Evolutionary conservation across 53 echinoderm and acorn worm species (phyloP), one percentile per base, ranked within the genome.

Genomic region (Zoroaster sp.): DNA sequence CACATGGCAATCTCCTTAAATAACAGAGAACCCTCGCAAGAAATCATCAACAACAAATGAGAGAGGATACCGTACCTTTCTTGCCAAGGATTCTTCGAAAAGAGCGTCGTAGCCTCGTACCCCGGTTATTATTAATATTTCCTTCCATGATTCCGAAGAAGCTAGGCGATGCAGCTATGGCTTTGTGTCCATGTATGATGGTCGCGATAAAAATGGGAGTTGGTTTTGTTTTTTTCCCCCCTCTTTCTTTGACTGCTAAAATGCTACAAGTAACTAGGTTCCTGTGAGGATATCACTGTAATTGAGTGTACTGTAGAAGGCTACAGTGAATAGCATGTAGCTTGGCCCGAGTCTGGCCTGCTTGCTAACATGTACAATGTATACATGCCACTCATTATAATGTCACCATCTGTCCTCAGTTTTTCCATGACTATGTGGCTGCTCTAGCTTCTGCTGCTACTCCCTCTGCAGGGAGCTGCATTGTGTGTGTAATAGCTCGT

Each of bases 51-150:
- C 9, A 80, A n/a, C n/a, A n/a, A n/a, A n/a, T n/a, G n/a, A n/a
- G n/a, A 59, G 63, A 59, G 11, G 63, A 59, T 59, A 28, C 63
- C 63, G 28, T 88, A 92, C 92, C 92, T 92, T 83, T 88, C 69
- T 81, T 85, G 15, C 93, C 93, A 21, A 93, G 89, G 40, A 93
- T 93, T 52, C 93, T 69, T 55, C 93, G 69, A 47, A 93, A 93
- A 33, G 93, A 93, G 14, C 93, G 86, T 72, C 93, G 51, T 21
- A 93, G 83, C 41, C 87, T 65, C 33, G 91, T 87, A 40, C 87
- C 87, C 79, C 91, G 85, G 44, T 85, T 85, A 35, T 30, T 39
- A 49, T 70, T 69, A 70, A 17, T 85, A 85, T 85, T 85, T 51
- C 85, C 85, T 35, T 85, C 85, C 85, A 85, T 85, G 55, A n/a